Percentiles rank a stretch among this genome's conserved stretches.
Conservation (phyloP, 2,888 invertebrate species). For the Branchipolynoe longqiensis region DNA sequence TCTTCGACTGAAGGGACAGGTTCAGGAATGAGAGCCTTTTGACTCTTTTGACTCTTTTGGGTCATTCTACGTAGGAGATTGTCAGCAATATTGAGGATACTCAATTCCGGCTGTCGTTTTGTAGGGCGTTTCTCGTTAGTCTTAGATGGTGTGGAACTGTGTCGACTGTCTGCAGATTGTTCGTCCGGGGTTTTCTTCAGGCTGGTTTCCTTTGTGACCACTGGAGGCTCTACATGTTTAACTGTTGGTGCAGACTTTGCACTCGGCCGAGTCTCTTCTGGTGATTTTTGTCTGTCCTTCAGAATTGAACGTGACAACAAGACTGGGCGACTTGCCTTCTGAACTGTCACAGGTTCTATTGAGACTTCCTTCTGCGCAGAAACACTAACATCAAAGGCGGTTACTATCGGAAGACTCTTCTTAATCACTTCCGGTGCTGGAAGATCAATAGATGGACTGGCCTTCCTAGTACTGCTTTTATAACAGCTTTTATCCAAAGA, state of each 20-base stretch:
- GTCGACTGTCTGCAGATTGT: background rate
- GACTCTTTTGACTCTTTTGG: background rate
- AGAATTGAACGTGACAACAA: background rate
- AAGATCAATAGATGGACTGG: background rate
- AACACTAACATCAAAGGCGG: background rate
- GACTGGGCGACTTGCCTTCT: background rate
- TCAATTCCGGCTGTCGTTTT: slow-evolving; percentile 22
- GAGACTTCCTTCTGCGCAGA: background rate
- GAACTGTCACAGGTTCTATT: background rate
- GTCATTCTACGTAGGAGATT: slow-evolving; percentile 29
- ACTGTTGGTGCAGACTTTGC: no score
- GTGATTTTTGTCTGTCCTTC: slow-evolving; percentile 1
- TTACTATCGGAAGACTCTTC: no score
- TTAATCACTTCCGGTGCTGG: no score
- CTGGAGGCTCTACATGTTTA: no score
- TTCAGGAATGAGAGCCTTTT: background rate
- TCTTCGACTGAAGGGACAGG: background rate
- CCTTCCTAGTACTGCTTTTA: slow-evolving; percentile 23
- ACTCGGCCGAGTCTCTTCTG: slow-evolving; percentile 18
- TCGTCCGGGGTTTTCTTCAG: background rate
- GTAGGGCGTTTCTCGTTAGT: background rate
- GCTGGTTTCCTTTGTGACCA: background rate
- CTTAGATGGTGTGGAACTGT: background rate
- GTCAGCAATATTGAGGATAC: slow-evolving; percentile 43
- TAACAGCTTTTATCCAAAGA: slow-evolving; percentile 14